Evolutionary conservation across 2,113 vertebrate genomes (phyloP).

Genomic region (Rhea pennata): DNA sequence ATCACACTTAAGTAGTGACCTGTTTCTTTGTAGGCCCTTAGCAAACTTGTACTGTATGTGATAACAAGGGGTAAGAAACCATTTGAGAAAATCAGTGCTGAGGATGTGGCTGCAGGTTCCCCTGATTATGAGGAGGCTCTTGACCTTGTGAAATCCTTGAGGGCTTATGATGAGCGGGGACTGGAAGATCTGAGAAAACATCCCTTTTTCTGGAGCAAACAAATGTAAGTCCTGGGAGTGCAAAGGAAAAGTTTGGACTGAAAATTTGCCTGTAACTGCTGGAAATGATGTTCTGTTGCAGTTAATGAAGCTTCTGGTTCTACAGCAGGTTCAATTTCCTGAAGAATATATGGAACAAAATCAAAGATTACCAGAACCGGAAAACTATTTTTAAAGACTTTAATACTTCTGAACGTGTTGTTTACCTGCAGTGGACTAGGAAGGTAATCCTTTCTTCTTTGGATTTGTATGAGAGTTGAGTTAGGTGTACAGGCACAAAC

Average conservation of each 20-base stretch:
- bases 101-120: not conserved
- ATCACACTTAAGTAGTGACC: not conserved
- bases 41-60: constrained; percentile 66
- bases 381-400: not conserved
- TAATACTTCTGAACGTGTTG: not conserved
- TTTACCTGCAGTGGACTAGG: constrained; percentile 23
- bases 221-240: constrained; percentile 50
- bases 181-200: constrained; percentile 61
- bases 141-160: constrained; percentile 51
- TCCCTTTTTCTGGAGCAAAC: constrained; percentile 77
- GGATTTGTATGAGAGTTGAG: not conserved
- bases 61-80: constrained; percentile 8
- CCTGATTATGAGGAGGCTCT: constrained; percentile 9
- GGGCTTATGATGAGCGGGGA: not conserved
- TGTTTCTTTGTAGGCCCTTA: constrained; percentile 64
- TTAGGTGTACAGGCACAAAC: not conserved
- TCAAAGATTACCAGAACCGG: accelerated
- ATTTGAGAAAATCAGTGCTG: not conserved
- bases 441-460: constrained; percentile 35
- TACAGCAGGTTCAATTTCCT: constrained; percentile 72
- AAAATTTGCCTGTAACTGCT: not conserved
- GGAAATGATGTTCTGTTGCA: not conserved
- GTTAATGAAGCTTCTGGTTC: not conserved
- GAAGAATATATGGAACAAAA: constrained; percentile 66
- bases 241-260: not conserved